A percentile compares a stretch with the other conserved stretches of the same genome.
phyloP scores from a whole-genome alignment of 2,113 vertebrate genomes.

The Eira barbara region DNA sequence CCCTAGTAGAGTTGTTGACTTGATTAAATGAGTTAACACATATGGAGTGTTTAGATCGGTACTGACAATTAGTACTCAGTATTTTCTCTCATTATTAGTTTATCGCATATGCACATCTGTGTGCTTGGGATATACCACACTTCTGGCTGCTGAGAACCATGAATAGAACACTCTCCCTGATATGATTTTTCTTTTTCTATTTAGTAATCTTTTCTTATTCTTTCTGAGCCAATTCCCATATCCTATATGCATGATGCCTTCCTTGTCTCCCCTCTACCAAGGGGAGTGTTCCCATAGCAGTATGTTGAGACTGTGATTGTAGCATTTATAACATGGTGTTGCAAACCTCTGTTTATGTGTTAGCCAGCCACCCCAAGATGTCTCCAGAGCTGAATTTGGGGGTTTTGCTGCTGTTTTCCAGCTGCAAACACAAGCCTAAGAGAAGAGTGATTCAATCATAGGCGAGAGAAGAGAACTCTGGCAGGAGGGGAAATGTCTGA shows the following conservation, averaged over 20 bases:
- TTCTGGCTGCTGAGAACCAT: rapidly evolving
- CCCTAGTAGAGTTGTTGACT: background rate
- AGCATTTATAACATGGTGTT: background rate
- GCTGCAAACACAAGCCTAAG: background rate
- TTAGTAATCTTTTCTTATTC: background rate
- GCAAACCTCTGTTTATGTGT: background rate
- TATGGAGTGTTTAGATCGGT: background rate
- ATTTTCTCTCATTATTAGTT: background rate
- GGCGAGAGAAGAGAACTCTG: background rate
- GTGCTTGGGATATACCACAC: rapidly evolving
- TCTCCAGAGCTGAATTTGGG: background rate
- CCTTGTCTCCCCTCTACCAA: background rate
- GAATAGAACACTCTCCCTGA: rapidly evolving
- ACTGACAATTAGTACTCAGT: background rate
- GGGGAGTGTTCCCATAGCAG: background rate
- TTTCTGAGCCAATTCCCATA: background rate
- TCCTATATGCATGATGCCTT: background rate
- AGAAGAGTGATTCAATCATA: background rate
- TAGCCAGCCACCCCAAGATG: background rate
- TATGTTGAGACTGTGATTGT: background rate
- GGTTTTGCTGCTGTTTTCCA: background rate
- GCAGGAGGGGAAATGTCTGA: background rate
- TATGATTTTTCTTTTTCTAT: background rate
- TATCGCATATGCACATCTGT: rapidly evolving
- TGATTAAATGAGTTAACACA: background rate